These are phyloP conservation scores for Hydropotes inermis DNA, from an alignment of 2,113 vertebrate species.

Conservation along the genomic window DNA sequence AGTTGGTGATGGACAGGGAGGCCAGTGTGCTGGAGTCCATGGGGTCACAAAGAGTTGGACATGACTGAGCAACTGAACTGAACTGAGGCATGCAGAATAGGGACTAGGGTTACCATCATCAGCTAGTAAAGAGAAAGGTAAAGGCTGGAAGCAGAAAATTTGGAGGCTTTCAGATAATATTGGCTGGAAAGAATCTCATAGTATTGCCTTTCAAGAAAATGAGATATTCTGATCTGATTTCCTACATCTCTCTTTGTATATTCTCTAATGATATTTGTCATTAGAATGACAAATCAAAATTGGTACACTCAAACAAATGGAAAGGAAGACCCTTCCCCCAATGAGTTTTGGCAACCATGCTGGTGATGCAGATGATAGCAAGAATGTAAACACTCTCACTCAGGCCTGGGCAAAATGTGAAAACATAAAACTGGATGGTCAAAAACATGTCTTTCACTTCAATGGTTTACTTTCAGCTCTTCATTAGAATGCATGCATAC, in stretches of 20 bases:
- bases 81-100: background rate
- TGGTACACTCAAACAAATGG: background rate
- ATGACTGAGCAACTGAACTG: fast-evolving
- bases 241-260: background rate
- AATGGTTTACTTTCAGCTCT: background rate
- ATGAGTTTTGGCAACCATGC: background rate
- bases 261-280: background rate
- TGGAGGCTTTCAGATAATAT: background rate
- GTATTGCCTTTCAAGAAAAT: background rate
- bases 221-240: background rate
- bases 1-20: background rate
- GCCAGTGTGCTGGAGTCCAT: background rate
- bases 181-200: background rate
- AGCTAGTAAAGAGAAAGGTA: background rate
- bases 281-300: background rate
- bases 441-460: background rate
- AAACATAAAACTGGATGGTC: background rate
- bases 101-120: background rate
- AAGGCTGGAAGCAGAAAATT: background rate
- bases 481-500: background rate
- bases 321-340: background rate
- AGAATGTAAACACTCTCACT: background rate
- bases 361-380: background rate
- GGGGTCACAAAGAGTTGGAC: background rate
- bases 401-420: background rate